phyloP scores from a whole-genome alignment of 2,797 vertebrate genomes.

The Melanotaenia parkinsoni region DNA sequence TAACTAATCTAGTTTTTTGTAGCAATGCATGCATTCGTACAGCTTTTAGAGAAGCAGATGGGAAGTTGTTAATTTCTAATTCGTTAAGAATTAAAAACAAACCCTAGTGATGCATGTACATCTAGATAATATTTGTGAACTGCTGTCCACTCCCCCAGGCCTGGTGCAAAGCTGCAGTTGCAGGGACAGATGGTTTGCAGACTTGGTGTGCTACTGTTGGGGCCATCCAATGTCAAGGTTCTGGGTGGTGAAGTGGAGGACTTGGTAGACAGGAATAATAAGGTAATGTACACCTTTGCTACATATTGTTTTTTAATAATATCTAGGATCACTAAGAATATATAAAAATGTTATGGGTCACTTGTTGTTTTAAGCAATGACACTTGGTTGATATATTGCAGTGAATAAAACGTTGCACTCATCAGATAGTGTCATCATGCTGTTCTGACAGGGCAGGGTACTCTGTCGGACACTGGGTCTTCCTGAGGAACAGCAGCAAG shows the following conservation, averaged over 20 bases:
- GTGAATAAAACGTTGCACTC: neutral
- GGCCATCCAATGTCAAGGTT: constrained; percentile 89
- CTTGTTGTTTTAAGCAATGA: neutral
- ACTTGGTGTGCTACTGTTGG: constrained; percentile 91
- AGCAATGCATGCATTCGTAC: neutral
- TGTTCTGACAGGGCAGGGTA: constrained; percentile 81
- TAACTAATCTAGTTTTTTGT: constrained; percentile 3
- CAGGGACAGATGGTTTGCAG: constrained; percentile 87
- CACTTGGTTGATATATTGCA: neutral
- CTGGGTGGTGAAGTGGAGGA: constrained; percentile 94
- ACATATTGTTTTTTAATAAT: neutral
- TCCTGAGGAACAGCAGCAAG: constrained; percentile 73
- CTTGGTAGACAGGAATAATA: constrained; percentile 86
- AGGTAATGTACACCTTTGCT: constrained; percentile 48
- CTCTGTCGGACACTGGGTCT: constrained; percentile 89
- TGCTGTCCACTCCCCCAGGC: constrained; percentile 59
- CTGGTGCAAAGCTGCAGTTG: constrained; percentile 93
- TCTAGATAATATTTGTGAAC: neutral
- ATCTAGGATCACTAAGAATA: neutral
- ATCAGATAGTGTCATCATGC: neutral
- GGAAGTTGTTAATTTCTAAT: neutral
- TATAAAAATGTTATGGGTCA: neutral
- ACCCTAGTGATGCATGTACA: neutral
- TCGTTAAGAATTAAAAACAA: neutral
- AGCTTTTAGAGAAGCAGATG: neutral